phyloP scores from a whole-genome alignment of 2,888 invertebrate species.

The Trachelus troglodyta region DNA sequence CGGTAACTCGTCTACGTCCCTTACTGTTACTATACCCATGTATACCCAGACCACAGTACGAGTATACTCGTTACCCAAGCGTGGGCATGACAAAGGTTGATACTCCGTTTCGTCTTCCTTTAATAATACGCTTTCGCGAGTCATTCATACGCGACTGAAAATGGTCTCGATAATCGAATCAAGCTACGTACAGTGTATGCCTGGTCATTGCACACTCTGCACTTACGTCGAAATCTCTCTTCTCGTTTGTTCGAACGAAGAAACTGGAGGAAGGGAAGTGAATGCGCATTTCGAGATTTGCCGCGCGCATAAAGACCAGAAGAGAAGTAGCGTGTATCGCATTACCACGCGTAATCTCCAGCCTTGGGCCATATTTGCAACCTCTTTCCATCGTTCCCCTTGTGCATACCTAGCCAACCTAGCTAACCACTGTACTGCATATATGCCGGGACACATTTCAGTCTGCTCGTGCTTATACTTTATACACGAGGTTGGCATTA shows the following conservation, averaged over 20 bases:
- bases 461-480: background rate
- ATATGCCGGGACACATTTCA: background rate
- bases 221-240: background rate
- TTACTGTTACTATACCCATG: background rate
- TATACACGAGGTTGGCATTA: constrained; percentile 24
- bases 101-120: background rate
- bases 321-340: constrained; percentile 34
- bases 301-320: background rate
- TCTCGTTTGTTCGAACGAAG: background rate
- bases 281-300: background rate
- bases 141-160: background rate
- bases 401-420: background rate
- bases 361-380: constrained; percentile 53
- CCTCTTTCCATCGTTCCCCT: constrained; percentile 31
- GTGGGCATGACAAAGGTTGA: background rate
- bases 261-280: background rate
- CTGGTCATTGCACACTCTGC: background rate
- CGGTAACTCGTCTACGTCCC: background rate
- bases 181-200: background rate
- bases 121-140: background rate
- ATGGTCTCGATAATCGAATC: background rate
- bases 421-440: background rate
- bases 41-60: background rate
- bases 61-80: background rate
- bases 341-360: constrained; percentile 51